These are phyloP conservation scores for Aphidius colemani DNA, from an alignment of 2,888 invertebrate species.

Conservation along the genomic window DNA sequence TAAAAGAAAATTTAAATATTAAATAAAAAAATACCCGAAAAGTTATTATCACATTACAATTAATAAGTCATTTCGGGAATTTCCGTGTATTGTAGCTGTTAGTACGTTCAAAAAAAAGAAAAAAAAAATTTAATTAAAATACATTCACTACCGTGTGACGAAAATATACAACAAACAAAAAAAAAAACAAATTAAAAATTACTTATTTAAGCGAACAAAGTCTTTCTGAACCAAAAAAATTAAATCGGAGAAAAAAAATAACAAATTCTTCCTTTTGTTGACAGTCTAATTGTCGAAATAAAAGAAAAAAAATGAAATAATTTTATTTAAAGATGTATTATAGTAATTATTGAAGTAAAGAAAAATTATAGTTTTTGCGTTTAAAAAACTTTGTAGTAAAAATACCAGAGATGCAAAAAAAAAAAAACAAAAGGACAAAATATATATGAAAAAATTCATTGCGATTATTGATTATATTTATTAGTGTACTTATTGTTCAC, in stretches of 20 bases:
- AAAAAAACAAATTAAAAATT: slow-evolving; percentile 23
- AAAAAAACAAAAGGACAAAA: slow-evolving; percentile 30
- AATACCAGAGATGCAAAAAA: slow-evolving; percentile 10
- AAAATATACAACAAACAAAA: slow-evolving; percentile 22
- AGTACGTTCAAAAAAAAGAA: slow-evolving; percentile 21
- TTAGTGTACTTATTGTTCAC: slow-evolving; percentile 53
- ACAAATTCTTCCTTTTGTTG: slow-evolving; percentile 40
- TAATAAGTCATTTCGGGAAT: slow-evolving; percentile 12
- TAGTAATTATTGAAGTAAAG: slow-evolving; percentile 35
- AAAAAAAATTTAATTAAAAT: neutral
- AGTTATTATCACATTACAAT: slow-evolving; percentile 3
- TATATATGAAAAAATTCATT: slow-evolving; percentile 40
- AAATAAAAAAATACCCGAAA: slow-evolving; percentile 11
- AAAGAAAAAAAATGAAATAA: slow-evolving; percentile 14
- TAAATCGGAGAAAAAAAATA: slow-evolving; percentile 26
- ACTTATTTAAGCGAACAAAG: slow-evolving; percentile 28
- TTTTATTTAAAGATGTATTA: slow-evolving; percentile 33
- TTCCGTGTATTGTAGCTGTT: slow-evolving; percentile 19
- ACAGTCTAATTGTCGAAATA: slow-evolving; percentile 32
- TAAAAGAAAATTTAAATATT: slow-evolving; percentile 23
- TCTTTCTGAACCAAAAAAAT: slow-evolving; percentile 34
- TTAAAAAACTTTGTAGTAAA: slow-evolving; percentile 30
- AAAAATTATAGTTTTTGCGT: slow-evolving; percentile 35
- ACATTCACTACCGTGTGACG: slow-evolving; percentile 23
- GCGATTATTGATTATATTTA: slow-evolving; percentile 54